phyloP scores from a whole-genome alignment of 2,113 vertebrate species.

The Corvus moneduloides region DNA sequence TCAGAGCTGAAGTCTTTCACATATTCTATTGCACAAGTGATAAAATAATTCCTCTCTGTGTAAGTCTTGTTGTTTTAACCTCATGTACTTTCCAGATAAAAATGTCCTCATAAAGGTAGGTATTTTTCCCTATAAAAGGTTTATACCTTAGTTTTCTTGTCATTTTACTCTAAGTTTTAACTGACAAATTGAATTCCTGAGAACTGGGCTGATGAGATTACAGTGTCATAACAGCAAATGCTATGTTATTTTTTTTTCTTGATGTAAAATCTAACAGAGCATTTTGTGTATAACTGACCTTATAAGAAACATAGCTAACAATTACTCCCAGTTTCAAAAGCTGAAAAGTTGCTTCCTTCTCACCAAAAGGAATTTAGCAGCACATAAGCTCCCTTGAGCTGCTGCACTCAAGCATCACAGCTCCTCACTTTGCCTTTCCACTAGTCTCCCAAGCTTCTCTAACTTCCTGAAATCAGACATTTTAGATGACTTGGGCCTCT shows the following conservation, averaged over 20 bases:
- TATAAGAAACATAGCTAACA: neutral
- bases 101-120: neutral
- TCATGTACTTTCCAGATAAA: neutral
- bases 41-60: neutral
- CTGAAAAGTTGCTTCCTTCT: neutral
- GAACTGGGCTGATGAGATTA: neutral
- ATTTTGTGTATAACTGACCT: conserved; percentile 27
- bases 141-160: neutral
- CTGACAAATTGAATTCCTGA: neutral
- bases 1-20: neutral
- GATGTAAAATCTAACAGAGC: conserved; percentile 23
- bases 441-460: neutral
- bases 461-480: conserved; percentile 37
- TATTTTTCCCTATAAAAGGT: neutral
- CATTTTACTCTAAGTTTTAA: neutral
- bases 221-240: conserved; percentile 12
- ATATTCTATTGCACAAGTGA: neutral
- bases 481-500: conserved; percentile 51
- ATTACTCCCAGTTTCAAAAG: conserved; percentile 13
- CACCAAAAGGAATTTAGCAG: conserved; percentile 8
- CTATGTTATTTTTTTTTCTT: neutral
- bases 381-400: neutral
- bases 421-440: neutral
- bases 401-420: neutral
- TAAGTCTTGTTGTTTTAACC: neutral